These are phyloP conservation scores for Meghimatium bilineatum DNA, from an alignment of 2,888 invertebrate genomes.

Conservation along the genomic window DNA sequence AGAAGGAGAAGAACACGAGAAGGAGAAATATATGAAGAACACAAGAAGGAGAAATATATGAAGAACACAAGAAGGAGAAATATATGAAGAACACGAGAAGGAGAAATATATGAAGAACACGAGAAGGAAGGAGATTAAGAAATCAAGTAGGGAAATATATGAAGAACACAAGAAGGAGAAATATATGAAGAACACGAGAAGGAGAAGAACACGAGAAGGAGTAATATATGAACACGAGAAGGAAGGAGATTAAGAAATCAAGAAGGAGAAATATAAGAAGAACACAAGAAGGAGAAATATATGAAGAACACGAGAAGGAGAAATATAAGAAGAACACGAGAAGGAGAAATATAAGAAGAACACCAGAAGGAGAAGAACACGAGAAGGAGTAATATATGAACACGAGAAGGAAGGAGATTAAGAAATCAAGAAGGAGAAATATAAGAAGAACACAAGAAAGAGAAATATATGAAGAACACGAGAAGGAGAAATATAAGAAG, in stretches of 20 bases:
- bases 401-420: background rate
- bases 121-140: too few relatives aligned
- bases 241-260: too few relatives aligned
- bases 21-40: too few relatives aligned
- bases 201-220: too few relatives aligned
- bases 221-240: too few relatives aligned
- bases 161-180: background rate
- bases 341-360: background rate
- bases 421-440: too few relatives aligned
- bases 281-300: background rate
- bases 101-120: too few relatives aligned
- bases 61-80: background rate
- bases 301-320: too few relatives aligned
- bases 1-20: too few relatives aligned
- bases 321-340: background rate
- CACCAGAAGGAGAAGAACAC: background rate
- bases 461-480: background rate
- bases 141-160: background rate
- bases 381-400: too few relatives aligned
- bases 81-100: too few relatives aligned
- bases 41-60: background rate
- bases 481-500: background rate
- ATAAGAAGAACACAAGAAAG: background rate
- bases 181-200: background rate
- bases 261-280: too few relatives aligned